Conservation (phyloP, 2,113 vertebrate species). For the Apteryx owenii region DNA sequence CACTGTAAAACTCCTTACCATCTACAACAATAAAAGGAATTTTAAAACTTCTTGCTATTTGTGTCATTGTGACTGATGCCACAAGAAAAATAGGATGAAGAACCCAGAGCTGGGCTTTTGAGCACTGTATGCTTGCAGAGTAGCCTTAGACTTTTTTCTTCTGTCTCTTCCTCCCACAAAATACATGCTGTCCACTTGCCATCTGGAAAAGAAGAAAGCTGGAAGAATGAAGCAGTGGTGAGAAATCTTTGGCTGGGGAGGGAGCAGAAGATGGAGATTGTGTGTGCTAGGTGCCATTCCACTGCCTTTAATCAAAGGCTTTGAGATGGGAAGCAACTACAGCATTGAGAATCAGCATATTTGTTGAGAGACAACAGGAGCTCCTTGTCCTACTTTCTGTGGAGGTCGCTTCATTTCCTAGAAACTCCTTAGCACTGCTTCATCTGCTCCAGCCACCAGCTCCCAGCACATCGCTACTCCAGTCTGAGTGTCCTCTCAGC, state of each 20-base stretch:
- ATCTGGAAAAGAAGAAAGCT: not conserved
- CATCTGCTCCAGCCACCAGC: not conserved
- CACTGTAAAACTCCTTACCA: not conserved
- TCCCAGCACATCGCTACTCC: not conserved
- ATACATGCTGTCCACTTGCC: not conserved
- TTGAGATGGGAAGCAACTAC: not conserved
- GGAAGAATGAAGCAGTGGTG: not conserved
- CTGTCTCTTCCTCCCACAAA: not conserved
- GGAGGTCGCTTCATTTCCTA: not conserved
- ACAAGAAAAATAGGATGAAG: not conserved
- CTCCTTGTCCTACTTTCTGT: not conserved
- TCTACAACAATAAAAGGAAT: not conserved
- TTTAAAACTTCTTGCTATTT: not conserved
- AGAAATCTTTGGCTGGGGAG: not conserved
- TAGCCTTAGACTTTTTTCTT: not conserved
- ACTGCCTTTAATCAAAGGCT: not conserved
- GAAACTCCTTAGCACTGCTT: not conserved
- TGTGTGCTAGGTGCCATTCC: not conserved
- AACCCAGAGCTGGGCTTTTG: not conserved
- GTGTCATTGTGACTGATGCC: not conserved
- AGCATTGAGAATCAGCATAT: not conserved
- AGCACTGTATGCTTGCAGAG: not conserved
- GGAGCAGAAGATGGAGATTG: not conserved
- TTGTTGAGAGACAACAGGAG: not conserved
- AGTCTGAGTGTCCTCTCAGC: not conserved